Evolutionary conservation across 2,888 invertebrate genomes (phyloP).

Genomic region (Lasioglossum villosulum): DNA sequence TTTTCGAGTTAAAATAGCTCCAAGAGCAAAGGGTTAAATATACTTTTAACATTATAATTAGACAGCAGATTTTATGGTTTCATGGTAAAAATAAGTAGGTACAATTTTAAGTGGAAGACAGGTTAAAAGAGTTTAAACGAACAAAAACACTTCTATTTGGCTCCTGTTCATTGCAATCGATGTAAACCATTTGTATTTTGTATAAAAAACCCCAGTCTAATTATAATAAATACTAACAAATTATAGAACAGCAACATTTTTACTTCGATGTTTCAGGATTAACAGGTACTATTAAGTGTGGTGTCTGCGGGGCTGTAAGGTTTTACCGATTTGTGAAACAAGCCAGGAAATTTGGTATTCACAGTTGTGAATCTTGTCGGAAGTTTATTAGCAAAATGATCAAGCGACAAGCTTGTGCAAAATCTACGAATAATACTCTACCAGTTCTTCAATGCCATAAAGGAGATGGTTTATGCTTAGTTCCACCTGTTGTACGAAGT

Average conservation of each 20-base stretch:
- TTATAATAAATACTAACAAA: background rate
- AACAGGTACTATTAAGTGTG: conserved; percentile 90
- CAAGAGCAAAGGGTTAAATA: background rate
- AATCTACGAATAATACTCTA: conserved; percentile 85
- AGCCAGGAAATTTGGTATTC: conserved; percentile 93
- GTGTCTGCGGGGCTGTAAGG: conserved; percentile 91
- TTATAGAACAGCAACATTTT: conserved; percentile 7
- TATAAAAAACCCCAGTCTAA: too few relatives aligned
- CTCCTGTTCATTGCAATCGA: too few relatives aligned
- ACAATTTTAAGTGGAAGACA: too few relatives aligned
- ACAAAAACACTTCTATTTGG: too few relatives aligned
- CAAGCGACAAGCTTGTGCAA: conserved; percentile 88
- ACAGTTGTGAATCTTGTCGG: conserved; percentile 93
- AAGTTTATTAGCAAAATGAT: conserved; percentile 94
- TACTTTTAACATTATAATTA: background rate
- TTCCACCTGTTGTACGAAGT: conserved; percentile 89
- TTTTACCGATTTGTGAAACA: conserved; percentile 92
- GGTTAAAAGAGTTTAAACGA: too few relatives aligned
- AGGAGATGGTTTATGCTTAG: conserved; percentile 90
- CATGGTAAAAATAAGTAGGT: too few relatives aligned
- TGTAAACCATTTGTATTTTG: too few relatives aligned
- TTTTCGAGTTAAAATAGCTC: too few relatives aligned
- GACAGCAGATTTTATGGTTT: too few relatives aligned
- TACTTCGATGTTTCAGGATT: conserved; percentile 83
- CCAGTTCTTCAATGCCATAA: conserved; percentile 88